A percentile compares a stretch with the other conserved stretches of the same genome.
These are phyloP conservation scores for Drosophila prosaltans DNA, from an alignment of 1,140 invertebrate species.

Conservation along the genomic window DNA sequence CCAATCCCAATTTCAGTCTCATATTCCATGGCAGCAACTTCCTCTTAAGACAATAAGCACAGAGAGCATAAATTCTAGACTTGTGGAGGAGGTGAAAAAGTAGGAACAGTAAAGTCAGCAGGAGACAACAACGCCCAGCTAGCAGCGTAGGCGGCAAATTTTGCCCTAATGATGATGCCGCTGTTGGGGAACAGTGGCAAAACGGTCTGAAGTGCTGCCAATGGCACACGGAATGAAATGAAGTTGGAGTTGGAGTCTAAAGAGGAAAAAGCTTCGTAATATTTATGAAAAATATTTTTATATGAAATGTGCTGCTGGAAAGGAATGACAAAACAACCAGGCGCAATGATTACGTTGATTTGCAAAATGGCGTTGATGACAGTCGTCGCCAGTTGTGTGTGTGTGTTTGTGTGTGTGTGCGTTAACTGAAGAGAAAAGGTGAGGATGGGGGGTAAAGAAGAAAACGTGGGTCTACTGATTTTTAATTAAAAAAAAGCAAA, in stretches of 20 bases:
- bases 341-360: constrained; percentile 79
- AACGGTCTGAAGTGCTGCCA: constrained; percentile 69
- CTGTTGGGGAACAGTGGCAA: constrained; percentile 68
- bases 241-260: background rate
- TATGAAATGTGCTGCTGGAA: constrained; percentile 27
- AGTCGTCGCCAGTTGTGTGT: constrained; percentile 35
- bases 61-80: constrained; percentile 34
- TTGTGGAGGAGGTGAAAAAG: background rate
- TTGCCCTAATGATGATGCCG: constrained; percentile 68
- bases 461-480: constrained; percentile 67
- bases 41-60: constrained; percentile 76
- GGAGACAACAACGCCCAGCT: constrained; percentile 47
- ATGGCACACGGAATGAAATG: constrained; percentile 12
- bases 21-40: constrained; percentile 28
- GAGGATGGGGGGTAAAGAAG: background rate
- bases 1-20: constrained; percentile 15
- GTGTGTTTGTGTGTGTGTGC: constrained; percentile 1
- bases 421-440: constrained; percentile 13
- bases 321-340: constrained; percentile 58
- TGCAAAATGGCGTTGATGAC: constrained; percentile 79
- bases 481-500: constrained; percentile 76
- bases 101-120: constrained; percentile 45
- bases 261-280: constrained; percentile 41
- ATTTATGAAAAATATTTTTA: constrained; percentile 74
- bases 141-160: constrained; percentile 64